Base-by-base conservation (phyloP, 1,140 invertebrate genomes). In the Andrena cerasifolii region DNA sequence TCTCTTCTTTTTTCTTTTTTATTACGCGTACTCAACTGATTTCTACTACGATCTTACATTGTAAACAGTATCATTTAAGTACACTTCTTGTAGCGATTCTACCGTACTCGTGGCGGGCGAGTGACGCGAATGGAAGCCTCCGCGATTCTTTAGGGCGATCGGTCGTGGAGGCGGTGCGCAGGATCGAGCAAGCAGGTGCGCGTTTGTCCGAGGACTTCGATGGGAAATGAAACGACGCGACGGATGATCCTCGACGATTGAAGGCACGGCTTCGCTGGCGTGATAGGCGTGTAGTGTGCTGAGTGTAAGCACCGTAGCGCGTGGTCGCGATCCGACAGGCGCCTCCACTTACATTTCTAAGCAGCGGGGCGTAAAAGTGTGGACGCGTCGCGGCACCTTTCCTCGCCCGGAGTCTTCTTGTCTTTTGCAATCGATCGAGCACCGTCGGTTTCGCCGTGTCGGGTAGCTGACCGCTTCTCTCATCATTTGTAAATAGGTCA, bases 401-500 rank as follows among this genome's bases (percentile, higher is more conserved):
- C 65, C 68, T 81, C 67, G 75, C 70, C 45, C 18, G 36, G 45
- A 40, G 43, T 53, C 53, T 33, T 54, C 24, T 43, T n/a, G n/a
- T n/a, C n/a, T 74, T 59, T 66, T 59, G 47, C 79, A 75, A 74
- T 68, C 62, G 31, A 26, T 43, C 2, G n/a, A 56, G 33, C 12
- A 47, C 26, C 26, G 18, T 54, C 53, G 68, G 58, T 62, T 24
- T 62, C 54, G 59, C 77, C 53, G 40, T 47, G 59, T 56, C 43
- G 65, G 40, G 26, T 59, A 65, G 45, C 56, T 16, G 61, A 36
- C 54, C 65, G 58, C 49, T 78, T 82, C 49, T 75, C 80, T 65
- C 66, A 33, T 80, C 83, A 80, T 73, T 72, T 83, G 81, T 84
- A 84, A 76, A 83, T 84, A 84, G 43, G 54, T 80, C 74, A 71